Percentiles rank a stretch among this genome's conserved stretches.
Conservation (phyloP, 1,140 invertebrate species). For the Temnothorax nylanderi region DNA sequence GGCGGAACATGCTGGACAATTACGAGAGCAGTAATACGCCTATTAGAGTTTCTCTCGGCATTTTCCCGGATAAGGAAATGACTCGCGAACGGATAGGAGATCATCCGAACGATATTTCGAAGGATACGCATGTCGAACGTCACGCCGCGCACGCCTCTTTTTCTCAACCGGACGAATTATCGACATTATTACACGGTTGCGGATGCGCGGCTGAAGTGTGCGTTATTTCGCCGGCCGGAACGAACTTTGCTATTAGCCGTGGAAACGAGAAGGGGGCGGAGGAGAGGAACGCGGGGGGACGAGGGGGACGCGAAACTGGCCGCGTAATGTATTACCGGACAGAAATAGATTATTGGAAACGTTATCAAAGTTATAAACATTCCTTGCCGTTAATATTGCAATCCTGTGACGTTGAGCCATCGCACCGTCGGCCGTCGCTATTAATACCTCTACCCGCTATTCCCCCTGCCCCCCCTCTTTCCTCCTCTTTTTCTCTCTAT, state of each 20-base stretch:
- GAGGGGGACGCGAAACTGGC: conserved; percentile 57
- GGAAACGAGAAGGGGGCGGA: not conserved
- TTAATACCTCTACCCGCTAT: conserved; percentile 61
- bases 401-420: conserved; percentile 53
- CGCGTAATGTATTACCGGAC: conserved; percentile 72
- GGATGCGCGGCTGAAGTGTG: conserved; percentile 61
- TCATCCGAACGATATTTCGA: conserved; percentile 22
- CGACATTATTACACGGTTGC: conserved; percentile 55
- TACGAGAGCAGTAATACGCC: conserved; percentile 7
- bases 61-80: conserved; percentile 6
- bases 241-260: conserved; percentile 74
- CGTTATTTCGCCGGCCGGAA: conserved; percentile 61
- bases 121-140: conserved; percentile 16
- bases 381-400: conserved; percentile 68
- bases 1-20: not conserved
- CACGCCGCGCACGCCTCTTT: not conserved
- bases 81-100: not conserved
- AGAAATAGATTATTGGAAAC: conserved; percentile 74
- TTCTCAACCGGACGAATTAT: conserved; percentile 64
- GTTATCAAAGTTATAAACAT: conserved; percentile 76
- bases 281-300: not conserved
- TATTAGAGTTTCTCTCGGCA: not conserved
- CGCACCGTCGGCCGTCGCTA: conserved; percentile 47
- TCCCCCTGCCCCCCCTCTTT: not conserved
- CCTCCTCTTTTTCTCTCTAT: not conserved